phyloP scores from a whole-genome alignment of 2,113 vertebrate genomes.

The Solea solea region DNA sequence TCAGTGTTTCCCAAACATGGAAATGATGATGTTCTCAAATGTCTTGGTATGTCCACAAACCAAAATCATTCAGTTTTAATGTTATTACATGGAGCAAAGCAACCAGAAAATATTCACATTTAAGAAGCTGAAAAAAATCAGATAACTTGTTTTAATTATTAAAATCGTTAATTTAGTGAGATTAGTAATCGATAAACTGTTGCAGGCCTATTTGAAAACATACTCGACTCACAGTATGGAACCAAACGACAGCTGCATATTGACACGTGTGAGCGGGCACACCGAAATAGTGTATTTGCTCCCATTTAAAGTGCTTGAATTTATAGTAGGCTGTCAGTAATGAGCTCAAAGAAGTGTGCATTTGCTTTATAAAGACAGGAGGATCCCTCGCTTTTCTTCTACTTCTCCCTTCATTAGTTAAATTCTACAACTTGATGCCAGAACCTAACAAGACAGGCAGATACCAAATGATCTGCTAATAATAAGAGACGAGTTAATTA shows the following conservation, averaged over 20 bases:
- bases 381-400: conserved; percentile 1
- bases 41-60: no score
- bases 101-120: no score
- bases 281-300: background rate
- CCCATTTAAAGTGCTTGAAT: background rate
- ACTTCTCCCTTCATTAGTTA: conserved; percentile 14
- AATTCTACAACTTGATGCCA: conserved; percentile 19
- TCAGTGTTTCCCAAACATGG: no score
- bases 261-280: background rate
- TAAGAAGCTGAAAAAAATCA: no score
- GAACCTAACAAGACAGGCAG: conserved; percentile 9
- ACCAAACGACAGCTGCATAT: background rate
- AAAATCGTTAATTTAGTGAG: no score
- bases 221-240: background rate
- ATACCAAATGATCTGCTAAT: conserved; percentile 29
- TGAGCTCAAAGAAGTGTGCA: background rate
- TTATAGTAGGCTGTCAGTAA: conserved; percentile 5
- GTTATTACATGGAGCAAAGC: no score
- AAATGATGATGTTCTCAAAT: no score
- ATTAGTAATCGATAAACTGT: no score
- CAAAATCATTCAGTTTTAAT: no score
- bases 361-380: conserved; percentile 1
- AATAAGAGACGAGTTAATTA: conserved; percentile 29
- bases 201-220: no score
- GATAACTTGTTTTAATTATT: no score